These are phyloP conservation scores for Drymodes brunneopygia DNA, from an alignment of 2,113 vertebrate genomes.

Conservation along the genomic window DNA sequence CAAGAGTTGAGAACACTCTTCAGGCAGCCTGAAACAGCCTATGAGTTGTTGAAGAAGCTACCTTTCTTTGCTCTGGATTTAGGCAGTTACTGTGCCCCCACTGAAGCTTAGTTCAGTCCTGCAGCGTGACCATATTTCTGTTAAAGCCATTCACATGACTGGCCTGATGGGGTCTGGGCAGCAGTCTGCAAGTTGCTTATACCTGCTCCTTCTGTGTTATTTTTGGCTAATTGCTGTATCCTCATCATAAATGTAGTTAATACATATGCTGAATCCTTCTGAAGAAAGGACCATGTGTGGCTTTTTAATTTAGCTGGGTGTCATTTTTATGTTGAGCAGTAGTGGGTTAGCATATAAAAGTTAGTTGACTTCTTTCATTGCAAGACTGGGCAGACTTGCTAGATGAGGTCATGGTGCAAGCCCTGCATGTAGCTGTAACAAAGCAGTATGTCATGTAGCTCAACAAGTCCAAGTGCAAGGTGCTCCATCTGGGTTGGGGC, in stretches of 20 bases:
- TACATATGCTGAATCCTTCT: background rate
- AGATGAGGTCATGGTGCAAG: background rate
- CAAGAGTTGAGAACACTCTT: background rate
- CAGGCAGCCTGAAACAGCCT: background rate
- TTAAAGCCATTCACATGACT: accelerated
- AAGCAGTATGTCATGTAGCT: background rate
- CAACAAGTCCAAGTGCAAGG: background rate
- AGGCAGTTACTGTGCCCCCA: background rate
- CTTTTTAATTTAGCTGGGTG: background rate
- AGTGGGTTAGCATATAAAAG: background rate
- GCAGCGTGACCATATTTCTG: accelerated
- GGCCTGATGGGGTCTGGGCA: background rate
- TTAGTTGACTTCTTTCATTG: background rate
- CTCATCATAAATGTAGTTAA: background rate
- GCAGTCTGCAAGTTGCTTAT: background rate
- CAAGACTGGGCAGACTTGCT: background rate
- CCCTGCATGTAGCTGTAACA: background rate
- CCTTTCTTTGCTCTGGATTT: background rate
- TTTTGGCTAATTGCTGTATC: background rate
- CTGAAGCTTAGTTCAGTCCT: background rate
- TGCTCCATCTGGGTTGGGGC: background rate
- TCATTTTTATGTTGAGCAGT: background rate
- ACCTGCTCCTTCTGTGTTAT: background rate
- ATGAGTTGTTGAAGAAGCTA: background rate
- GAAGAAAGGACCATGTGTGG: background rate